phyloP scores from a whole-genome alignment of 2,888 invertebrate genomes.

The Acanthosepion pharaonis region DNA sequence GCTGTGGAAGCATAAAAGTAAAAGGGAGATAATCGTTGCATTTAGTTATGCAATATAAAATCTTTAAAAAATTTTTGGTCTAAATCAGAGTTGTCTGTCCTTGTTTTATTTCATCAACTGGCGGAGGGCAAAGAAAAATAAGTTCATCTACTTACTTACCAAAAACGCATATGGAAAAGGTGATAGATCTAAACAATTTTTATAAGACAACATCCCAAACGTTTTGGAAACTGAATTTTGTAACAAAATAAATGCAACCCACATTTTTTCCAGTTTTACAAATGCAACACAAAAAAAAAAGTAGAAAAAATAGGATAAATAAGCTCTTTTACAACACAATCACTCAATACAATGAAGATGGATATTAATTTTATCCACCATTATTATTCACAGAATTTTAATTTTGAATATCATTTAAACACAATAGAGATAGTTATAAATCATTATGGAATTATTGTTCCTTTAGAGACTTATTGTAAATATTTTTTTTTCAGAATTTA shows the following conservation, averaged over 20 bases:
- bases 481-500: too few relatives aligned
- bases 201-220: not conserved
- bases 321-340: not conserved
- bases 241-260: not conserved
- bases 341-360: not conserved
- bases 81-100: not conserved
- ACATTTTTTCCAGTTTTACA: not conserved
- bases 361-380: not conserved
- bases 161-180: not conserved
- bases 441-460: too few relatives aligned
- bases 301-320: not conserved
- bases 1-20: conserved; percentile 45
- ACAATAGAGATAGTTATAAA: too few relatives aligned
- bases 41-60: not conserved
- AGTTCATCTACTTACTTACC: not conserved
- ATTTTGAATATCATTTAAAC: too few relatives aligned
- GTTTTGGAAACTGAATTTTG: not conserved
- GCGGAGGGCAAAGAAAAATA: too few relatives aligned
- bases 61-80: not conserved
- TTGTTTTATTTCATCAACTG: not conserved
- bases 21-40: conserved; percentile 35
- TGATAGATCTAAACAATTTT: not conserved
- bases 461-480: too few relatives aligned
- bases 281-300: not conserved
- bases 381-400: too few relatives aligned